Conservation (phyloP, 2,113 vertebrate genomes). For the Aphelocoma coerulescens region DNA sequence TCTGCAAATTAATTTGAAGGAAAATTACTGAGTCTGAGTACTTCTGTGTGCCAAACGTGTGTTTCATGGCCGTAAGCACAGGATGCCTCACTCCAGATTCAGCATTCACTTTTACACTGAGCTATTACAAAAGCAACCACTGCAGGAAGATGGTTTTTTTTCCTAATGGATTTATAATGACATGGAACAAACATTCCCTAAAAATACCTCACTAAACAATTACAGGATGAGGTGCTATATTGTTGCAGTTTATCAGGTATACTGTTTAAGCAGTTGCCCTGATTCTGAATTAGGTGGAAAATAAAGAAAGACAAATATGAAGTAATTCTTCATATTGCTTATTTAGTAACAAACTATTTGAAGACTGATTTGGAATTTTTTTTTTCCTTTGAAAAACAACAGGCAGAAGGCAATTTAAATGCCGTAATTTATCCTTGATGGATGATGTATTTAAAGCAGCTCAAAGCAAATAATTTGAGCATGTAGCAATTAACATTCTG, state of each 20-base stretch:
- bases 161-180: background rate
- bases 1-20: background rate
- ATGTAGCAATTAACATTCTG: constrained; percentile 48
- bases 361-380: background rate
- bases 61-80: background rate
- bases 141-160: background rate
- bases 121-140: background rate
- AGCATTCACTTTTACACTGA: background rate
- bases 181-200: background rate
- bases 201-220: background rate
- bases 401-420: constrained; percentile 30
- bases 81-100: background rate
- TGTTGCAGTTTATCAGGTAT: background rate
- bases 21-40: background rate
- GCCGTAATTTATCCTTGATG: constrained; percentile 41
- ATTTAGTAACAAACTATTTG: background rate
- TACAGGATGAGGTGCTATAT: background rate
- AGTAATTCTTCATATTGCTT: background rate
- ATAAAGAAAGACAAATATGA: background rate
- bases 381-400: background rate
- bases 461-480: constrained; percentile 10
- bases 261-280: background rate
- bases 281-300: background rate
- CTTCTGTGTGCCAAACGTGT: background rate
- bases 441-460: constrained; percentile 14